Evolutionary conservation across 2,113 vertebrate species (phyloP).

Genomic region (Coregonus clupeaformis): DNA sequence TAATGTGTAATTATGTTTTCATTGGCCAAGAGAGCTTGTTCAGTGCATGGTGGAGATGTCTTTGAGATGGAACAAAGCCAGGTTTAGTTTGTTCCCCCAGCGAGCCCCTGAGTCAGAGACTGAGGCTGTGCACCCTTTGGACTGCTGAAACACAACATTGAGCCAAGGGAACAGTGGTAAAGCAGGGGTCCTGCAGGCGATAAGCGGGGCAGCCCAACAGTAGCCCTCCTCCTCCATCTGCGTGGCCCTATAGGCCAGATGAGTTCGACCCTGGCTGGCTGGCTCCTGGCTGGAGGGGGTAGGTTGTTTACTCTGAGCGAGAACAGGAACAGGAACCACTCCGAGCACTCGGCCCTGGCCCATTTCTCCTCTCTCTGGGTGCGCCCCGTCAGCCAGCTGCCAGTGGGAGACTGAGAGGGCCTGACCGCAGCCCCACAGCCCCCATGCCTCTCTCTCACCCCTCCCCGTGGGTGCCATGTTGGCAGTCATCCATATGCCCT

Average conservation of each 20-base stretch:
- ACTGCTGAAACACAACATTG: constrained; percentile 38
- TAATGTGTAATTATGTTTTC: constrained; percentile 27
- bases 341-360: neutral
- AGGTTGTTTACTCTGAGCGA: neutral
- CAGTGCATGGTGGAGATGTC: constrained; percentile 29
- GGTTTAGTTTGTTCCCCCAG: constrained; percentile 28
- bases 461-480: constrained; percentile 4
- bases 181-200: constrained; percentile 3
- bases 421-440: neutral
- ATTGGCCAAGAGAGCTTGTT: constrained; percentile 26
- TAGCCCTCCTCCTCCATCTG: constrained; percentile 41
- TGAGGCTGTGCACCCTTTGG: constrained; percentile 23
- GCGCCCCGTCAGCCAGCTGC: neutral
- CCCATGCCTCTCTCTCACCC: neutral
- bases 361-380: neutral
- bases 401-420: constrained; percentile 4
- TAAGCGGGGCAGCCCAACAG: constrained; percentile 18
- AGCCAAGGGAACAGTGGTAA: constrained; percentile 27
- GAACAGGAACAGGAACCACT: neutral
- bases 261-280: neutral
- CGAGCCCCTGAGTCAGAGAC: constrained; percentile 24
- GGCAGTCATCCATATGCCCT: neutral
- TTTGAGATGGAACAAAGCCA: constrained; percentile 18
- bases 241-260: neutral
- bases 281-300: neutral